Evolutionary conservation across 2,797 vertebrate species (phyloP).

Genomic region (Rousettus madagascariensis): DNA sequence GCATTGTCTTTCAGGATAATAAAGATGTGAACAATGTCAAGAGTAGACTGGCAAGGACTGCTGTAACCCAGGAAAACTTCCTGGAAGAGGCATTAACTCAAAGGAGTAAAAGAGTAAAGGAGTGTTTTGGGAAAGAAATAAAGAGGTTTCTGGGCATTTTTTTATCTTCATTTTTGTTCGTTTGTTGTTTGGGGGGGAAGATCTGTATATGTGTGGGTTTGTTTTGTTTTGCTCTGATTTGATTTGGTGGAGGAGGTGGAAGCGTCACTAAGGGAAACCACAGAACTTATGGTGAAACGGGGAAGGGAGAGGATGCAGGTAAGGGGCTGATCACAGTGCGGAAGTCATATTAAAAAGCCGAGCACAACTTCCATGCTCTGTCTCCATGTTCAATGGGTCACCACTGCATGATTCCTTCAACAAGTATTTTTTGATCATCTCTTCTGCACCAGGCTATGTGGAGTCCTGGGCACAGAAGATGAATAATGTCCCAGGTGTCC

Average conservation of each 20-base stretch:
- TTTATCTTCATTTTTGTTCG: not conserved
- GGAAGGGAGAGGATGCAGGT: not conserved
- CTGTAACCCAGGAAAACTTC: not conserved
- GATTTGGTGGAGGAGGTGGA: not conserved
- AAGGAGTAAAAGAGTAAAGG: not conserved
- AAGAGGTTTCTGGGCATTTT: not conserved
- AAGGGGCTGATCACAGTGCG: rapidly evolving
- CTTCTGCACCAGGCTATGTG: not conserved
- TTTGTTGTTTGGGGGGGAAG: not conserved
- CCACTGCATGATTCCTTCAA: not conserved
- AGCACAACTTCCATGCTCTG: not conserved
- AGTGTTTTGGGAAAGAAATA: too few relatives aligned
- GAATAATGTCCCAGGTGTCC: rapidly evolving
- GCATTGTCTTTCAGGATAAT: not conserved
- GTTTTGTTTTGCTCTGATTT: not conserved
- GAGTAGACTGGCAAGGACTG: not conserved
- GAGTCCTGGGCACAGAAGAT: not conserved
- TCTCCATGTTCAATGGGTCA: not conserved
- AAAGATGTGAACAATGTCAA: not conserved
- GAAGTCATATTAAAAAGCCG: not conserved
- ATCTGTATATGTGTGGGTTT: not conserved
- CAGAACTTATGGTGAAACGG: not conserved
- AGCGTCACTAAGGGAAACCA: not conserved
- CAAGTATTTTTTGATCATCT: not conserved
- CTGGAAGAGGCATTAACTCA: not conserved